A percentile compares a stretch with the other conserved stretches of the same genome.
phyloP scores from a whole-genome alignment of 1,140 invertebrate species.

The Parapsyche elsis region DNA sequence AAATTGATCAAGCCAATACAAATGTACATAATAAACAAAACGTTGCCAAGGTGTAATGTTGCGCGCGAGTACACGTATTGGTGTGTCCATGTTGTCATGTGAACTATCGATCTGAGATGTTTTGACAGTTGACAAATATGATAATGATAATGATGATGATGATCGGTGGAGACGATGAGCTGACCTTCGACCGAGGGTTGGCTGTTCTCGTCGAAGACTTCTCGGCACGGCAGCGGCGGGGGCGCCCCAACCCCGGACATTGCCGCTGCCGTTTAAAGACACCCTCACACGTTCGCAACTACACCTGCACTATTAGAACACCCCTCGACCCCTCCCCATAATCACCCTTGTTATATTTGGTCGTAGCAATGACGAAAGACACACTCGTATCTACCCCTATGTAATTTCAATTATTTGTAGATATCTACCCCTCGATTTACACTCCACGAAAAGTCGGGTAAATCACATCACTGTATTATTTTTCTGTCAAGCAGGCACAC shows the following conservation, averaged over 20 bases:
- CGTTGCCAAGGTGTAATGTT: slow-evolving; percentile 10
- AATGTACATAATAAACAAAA: not conserved
- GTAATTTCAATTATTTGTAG: no score
- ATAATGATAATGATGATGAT: not conserved
- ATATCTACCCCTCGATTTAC: no score
- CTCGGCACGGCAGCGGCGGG: slow-evolving; percentile 78
- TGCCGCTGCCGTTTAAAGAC: not conserved
- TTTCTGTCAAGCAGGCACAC: no score
- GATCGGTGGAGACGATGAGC: not conserved
- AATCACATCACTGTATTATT: no score
- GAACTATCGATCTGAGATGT: not conserved
- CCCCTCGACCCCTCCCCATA: no score
- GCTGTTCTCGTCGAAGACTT: slow-evolving; percentile 84
- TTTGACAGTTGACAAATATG: not conserved
- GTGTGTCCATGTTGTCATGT: no score
- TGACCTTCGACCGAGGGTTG: slow-evolving; percentile 82
- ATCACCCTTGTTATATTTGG: no score
- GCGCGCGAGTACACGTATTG: no score
- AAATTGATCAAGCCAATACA: no score
- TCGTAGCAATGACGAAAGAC: no score
- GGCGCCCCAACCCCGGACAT: slow-evolving; percentile 54
- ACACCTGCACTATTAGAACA: not conserved
- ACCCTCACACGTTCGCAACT: not conserved
- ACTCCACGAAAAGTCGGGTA: no score
- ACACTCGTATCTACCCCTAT: no score